Base-by-base conservation (phyloP, 2,797 vertebrate genomes). In the Momotus momota region DNA sequence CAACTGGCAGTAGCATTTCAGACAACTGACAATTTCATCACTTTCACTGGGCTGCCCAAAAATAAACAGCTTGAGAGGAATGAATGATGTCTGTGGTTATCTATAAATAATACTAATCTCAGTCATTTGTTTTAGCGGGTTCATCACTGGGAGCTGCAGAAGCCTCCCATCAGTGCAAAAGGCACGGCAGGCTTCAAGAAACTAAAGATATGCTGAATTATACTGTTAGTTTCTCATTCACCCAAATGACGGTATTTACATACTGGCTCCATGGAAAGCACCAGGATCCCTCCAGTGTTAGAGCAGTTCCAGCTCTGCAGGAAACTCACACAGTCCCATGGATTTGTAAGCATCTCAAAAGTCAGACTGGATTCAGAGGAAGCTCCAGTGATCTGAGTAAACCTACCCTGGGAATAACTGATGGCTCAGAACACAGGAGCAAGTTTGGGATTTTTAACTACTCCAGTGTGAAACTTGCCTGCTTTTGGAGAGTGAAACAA, bases 1-100 rank as follows among this genome's bases (percentile, higher is more conserved):
- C 86, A 93, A 97, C 96, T 97, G 97, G 96, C 96, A 97, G 96
- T 66, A 94, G 95, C 91, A 94, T 97, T 97, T 97, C 87, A 98
- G 96, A 93, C 93, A 97, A 98, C 96, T 93, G 95, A 95, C 96
- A 96, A 94, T 97, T 95, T 97, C 84, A 90, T 95, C 95, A 92
- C 79, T 95, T 97, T 97, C 93, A 96, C 83, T 83, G 97, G 93
- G 79, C 96, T 97, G 96, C 90, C 84, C 93, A 89, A 96, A 98
- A 97, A 94, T 94, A 96, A 87, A 93, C 94, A 97, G 96, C 88
- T 96, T 88, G 96, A 94, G 93, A 96, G 81, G 80, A 95, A 89
- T 86, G 86, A 89, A 94, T 89, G 92, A 96, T 95, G 81, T 90
- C 78, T 61, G n/a, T 86, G 88, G 83, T 92, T 90, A 93, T 94